phyloP scores from a whole-genome alignment of 2,888 invertebrate genomes.

The Orthosia cruda region DNA sequence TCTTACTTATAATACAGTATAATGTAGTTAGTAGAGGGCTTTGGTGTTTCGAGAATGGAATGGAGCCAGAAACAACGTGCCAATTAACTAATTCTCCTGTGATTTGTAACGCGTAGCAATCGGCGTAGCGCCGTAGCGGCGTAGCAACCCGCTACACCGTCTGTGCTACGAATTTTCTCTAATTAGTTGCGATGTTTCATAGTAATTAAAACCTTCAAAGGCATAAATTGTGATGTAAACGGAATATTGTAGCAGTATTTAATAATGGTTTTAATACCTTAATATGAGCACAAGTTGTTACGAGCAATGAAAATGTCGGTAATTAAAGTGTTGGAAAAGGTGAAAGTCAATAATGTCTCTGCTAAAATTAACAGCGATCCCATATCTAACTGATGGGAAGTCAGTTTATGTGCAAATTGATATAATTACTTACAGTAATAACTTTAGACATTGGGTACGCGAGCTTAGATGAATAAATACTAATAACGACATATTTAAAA shows the following conservation, averaged over 20 bases:
- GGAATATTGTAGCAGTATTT: constrained; percentile 17
- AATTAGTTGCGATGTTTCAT: constrained; percentile 43
- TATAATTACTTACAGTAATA: constrained; percentile 5
- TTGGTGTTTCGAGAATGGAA: constrained; percentile 36
- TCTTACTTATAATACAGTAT: constrained; percentile 14
- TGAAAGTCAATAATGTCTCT: constrained; percentile 6
- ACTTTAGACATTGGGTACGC: not conserved
- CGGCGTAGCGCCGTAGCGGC: constrained; percentile 56
- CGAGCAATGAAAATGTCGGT: constrained; percentile 11
- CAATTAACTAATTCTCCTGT: constrained; percentile 62
- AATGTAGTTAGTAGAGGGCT: constrained; percentile 39
- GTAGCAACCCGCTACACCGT: constrained; percentile 47
- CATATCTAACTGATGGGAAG: not conserved
- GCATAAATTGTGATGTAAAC: constrained; percentile 23
- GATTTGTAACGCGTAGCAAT: constrained; percentile 62
- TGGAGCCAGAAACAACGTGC: constrained; percentile 41
- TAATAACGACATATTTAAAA: too few relatives aligned
- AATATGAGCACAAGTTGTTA: constrained; percentile 8
- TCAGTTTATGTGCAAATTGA: not conserved
- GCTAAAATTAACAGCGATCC: constrained; percentile 3
- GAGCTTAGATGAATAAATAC: too few relatives aligned
- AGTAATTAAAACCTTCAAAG: constrained; percentile 38
- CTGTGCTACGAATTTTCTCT: constrained; percentile 43
- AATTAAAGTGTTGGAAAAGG: constrained; percentile 15
- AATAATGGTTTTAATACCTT: constrained; percentile 25